Evolutionary conservation across 92 coral and sea anemone species (phyloP), one percentile per base, ranked within the genome.

Genomic region (Virgularia gustaviana): DNA sequence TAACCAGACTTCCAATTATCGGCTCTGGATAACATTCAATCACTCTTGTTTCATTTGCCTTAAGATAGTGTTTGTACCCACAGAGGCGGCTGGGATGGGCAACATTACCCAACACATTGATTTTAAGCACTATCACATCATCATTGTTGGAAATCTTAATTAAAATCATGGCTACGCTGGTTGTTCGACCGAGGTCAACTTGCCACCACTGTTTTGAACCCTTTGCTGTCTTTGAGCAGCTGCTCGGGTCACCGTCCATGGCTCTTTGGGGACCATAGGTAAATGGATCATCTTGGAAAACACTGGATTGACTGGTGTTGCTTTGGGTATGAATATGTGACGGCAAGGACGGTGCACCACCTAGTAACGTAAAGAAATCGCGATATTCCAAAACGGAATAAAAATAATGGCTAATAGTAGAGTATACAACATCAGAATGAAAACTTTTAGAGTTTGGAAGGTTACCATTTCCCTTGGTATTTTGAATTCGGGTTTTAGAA

Each of bases 201-300:
- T 68, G 7, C 75, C 75, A 68, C 60, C 60, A 68, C 8, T 43
- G 75, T 8, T 10, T 7, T 4, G 13, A 4, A 4, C 8, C 36
- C 24, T 4, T 45, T 0, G 38, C 1, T 4, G 42, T 67, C 34
- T 29, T 49, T 30, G 61, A 68, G 45, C 75, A 68, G 7, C 60
- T 68, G 1, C n/a, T 49, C 23, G 12, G 33, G 11, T 49, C n/a
- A 3, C 75, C 75, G 31, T 68, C 75, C 9, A 68, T 34, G 6
- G 75, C 75, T 30, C 23, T 34, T 18, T 6, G 1, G 5, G 75
- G 59, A 19, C 5, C 12, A 25, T 66, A 20, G n/a, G n/a, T n/a
- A n/a, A n/a, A n/a, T n/a, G n/a, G n/a, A n/a, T n/a, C n/a, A n/a
- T n/a, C n/a, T n/a, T n/a, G n/a, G n/a, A n/a, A n/a, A n/a, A n/a